Evolutionary conservation across 2,888 invertebrate genomes (phyloP).

Genomic region (Carterocephalus palaemon): DNA sequence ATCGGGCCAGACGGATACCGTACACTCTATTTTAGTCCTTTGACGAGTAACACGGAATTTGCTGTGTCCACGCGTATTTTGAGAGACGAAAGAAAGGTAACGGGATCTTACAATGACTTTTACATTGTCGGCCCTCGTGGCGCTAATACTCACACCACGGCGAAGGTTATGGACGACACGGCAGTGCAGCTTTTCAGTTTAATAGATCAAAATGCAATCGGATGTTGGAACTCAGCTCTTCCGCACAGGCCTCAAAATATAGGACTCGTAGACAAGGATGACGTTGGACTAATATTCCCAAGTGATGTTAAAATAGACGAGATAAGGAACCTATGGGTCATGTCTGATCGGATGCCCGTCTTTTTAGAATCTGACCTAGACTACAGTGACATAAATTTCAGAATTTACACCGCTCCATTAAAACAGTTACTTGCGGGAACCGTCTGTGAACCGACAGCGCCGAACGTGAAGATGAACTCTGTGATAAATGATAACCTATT

Average conservation of each 20-base stretch:
- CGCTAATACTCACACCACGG: conserved; percentile 83
- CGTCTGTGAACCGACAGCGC: conserved; percentile 79
- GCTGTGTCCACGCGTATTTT: conserved; percentile 87
- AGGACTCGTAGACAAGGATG: conserved; percentile 85
- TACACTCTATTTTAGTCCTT: conserved; percentile 87
- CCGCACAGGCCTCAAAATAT: conserved; percentile 83
- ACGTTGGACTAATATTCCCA: conserved; percentile 87
- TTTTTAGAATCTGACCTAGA: conserved; percentile 84
- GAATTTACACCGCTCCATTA: conserved; percentile 85
- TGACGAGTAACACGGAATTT: conserved; percentile 88
- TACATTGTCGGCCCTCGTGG: conserved; percentile 82
- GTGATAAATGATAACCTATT: conserved; percentile 16
- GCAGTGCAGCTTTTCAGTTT: conserved; percentile 88
- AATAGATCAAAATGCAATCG: conserved; percentile 89
- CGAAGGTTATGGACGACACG: conserved; percentile 85
- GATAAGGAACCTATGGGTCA: conserved; percentile 86
- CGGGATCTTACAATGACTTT: conserved; percentile 85
- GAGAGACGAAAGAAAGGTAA: conserved; percentile 82
- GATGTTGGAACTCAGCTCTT: conserved; percentile 87
- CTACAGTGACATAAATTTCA: conserved; percentile 87
- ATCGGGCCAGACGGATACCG: conserved; percentile 82
- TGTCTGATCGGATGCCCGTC: conserved; percentile 90
- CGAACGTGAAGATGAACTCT: conserved; percentile 21
- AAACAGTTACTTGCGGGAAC: conserved; percentile 83
- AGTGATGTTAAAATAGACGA: conserved; percentile 88